Evolutionary conservation across 2,113 vertebrate species (phyloP).

Genomic region (Nesoenas mayeri): DNA sequence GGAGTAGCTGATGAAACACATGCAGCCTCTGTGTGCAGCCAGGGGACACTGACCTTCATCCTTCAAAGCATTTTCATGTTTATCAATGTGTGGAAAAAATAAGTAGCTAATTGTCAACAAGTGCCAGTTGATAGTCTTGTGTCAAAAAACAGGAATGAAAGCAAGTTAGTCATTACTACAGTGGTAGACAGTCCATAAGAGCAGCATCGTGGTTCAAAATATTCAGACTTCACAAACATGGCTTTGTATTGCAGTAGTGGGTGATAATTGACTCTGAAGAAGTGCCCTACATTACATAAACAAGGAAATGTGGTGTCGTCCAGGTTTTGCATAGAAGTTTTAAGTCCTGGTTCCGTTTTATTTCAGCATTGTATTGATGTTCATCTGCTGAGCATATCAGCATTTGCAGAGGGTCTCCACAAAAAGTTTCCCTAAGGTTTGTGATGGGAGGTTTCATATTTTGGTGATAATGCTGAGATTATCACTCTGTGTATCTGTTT

Average conservation of each 20-base stretch:
- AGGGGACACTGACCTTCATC: neutral
- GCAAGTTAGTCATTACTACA: neutral
- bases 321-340: neutral
- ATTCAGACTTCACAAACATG: neutral
- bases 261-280: no score
- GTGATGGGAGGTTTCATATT: neutral
- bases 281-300: neutral
- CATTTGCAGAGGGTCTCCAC: neutral
- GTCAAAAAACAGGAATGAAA: neutral
- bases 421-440: neutral
- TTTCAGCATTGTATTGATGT: neutral
- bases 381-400: neutral
- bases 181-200: neutral
- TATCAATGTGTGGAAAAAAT: neutral
- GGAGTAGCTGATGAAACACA: neutral
- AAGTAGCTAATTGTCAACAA: neutral
- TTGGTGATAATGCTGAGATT: neutral
- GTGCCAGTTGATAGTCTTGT: neutral
- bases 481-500: neutral
- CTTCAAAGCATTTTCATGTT: neutral
- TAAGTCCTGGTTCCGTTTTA: neutral
- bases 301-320: neutral
- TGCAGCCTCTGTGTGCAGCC: neutral
- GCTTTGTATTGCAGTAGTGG: fast-evolving
- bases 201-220: neutral